Evolutionary conservation across 2,113 vertebrate genomes (phyloP).

Genomic region (Anthoscopus minutus): DNA sequence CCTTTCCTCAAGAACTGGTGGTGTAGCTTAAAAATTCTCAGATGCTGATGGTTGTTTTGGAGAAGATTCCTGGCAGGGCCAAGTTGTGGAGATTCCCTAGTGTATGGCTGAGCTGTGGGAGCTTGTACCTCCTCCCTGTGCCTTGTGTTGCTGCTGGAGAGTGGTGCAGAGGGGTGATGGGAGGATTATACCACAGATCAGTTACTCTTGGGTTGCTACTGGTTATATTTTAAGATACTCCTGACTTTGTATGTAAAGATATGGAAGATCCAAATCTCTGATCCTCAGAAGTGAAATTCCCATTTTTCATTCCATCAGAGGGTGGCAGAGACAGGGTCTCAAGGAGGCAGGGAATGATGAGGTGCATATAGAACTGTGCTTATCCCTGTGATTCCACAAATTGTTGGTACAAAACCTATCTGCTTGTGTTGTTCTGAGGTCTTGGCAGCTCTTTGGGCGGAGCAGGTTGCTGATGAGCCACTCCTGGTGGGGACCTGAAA

Average conservation of each 20-base stretch:
- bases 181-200: not conserved
- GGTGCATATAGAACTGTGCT: not conserved
- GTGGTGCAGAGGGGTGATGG: not conserved
- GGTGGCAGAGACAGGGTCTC: rapidly evolving
- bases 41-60: not conserved
- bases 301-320: not conserved
- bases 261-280: not conserved
- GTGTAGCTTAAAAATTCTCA: not conserved
- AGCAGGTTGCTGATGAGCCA: not conserved
- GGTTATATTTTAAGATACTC: not conserved
- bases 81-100: not conserved
- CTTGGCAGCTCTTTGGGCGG: not conserved
- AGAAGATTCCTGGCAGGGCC: not conserved
- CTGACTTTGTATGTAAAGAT: not conserved
- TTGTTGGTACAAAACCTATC: rapidly evolving
- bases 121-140: not conserved
- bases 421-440: too few relatives aligned
- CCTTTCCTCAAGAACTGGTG: not conserved
- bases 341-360: not conserved
- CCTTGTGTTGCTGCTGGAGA: rapidly evolving
- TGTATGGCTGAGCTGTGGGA: not conserved
- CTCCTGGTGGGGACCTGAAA: not conserved
- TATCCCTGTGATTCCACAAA: not conserved
- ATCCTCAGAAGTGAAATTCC: not conserved
- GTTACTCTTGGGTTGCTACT: not conserved